Conservation (phyloP, 2,888 invertebrate species). For the Andrena bicolor region DNA sequence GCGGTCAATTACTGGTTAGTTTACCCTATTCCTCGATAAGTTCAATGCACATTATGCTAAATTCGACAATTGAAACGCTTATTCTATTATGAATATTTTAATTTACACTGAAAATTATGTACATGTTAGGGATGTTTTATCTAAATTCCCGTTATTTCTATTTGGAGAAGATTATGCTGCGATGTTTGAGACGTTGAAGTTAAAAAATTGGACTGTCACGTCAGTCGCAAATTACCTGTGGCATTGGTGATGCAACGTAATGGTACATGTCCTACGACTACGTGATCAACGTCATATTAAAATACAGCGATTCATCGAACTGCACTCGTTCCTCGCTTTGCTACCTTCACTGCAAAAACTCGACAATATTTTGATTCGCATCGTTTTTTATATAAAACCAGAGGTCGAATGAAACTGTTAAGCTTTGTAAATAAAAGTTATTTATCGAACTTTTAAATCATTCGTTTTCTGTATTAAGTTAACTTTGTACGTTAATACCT, state of each 20-base stretch:
- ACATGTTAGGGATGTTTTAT: no score
- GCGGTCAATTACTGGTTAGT: no score
- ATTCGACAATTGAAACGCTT: no score
- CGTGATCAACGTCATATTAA: constrained; percentile 8
- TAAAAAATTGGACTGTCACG: not conserved
- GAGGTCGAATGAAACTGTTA: no score
- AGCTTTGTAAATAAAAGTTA: no score
- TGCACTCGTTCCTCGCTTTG: not conserved
- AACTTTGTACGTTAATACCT: no score
- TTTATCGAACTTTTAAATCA: no score
- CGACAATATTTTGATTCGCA: not conserved
- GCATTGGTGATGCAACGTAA: not conserved
- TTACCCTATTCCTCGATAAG: no score
- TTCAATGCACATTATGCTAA: no score
- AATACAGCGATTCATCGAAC: constrained; percentile 8
- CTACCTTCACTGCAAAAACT: not conserved
- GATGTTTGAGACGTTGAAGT: not conserved
- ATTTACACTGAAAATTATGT: not conserved
- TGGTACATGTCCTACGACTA: not conserved
- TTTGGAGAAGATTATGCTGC: not conserved
- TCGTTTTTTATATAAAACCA: no score
- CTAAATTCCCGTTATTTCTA: no score
- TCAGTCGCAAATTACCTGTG: not conserved
- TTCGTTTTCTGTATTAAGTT: no score
- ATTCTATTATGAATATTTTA: not conserved